Evolutionary conservation across 1,140 invertebrate species (phyloP), one percentile per base, ranked within the genome.

Genomic region (Megalopta genalis): DNA sequence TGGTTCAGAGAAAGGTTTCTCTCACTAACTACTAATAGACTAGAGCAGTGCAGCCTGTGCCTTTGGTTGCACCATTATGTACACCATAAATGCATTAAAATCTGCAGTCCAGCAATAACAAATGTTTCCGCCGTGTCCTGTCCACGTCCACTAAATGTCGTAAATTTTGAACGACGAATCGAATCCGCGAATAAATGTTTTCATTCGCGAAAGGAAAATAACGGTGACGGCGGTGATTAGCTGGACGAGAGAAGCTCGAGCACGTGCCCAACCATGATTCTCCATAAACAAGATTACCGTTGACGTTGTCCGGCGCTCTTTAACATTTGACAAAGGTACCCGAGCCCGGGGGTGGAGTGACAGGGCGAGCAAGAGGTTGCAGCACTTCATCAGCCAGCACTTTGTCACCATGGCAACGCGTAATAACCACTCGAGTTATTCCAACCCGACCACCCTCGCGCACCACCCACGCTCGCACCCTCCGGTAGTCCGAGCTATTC

Each of bases 371-470:
- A 85, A 66, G 71, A 70, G 71, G 76, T 66, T 73, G 78, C 39
- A 79, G 84, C 84, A 92, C 90, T 92, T 92, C 87, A 93, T 92
- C 90, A 92, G 85, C 77, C 85, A 91, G 91, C 91, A 93, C 91
- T 93, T 92, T 92, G 90, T 92, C 81, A 82, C 80, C 90, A 93
- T 92, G 88, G 90, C 86, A 89, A 93, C 91, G 89, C 88, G 87
- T 91, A 91, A 92, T 92, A 91, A 89, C 89, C 89, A 87, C 89
- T 90, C 85, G 82, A 86, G 89, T 86, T 89, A 86, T 83, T 87
- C 68, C 80, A 77, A 74, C 77, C 75, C 77, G 60, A 57, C 59
- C 49, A 75, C 66, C 72, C 72, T 64, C 52, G 1, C 37, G 1
- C 37, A 16, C 25, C 27, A 52, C 32, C 37, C 12, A 32, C 1